Percentiles rank a stretch among this genome's conserved stretches.
Conservation (phyloP, 2,113 vertebrate species). For the Tonatia bakeri region DNA sequence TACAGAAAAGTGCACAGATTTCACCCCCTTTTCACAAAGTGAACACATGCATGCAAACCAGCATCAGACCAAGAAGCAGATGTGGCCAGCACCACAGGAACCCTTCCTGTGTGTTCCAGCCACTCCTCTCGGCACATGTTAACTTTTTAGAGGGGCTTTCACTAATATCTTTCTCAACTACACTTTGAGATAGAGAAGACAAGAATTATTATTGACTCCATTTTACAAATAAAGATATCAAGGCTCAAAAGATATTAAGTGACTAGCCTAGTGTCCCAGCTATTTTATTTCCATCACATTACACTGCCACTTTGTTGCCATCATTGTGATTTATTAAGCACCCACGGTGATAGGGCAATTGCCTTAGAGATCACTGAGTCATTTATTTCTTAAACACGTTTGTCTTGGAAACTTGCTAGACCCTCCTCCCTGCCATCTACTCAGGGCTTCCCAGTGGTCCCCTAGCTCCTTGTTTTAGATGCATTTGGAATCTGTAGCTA, state of each 20-base stretch:
- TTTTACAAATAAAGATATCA: slow-evolving; percentile 22
- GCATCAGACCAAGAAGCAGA: neutral
- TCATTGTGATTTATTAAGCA: neutral
- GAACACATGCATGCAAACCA: neutral
- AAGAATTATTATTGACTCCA: neutral
- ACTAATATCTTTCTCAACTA: neutral
- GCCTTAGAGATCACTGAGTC: neutral
- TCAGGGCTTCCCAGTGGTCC: neutral
- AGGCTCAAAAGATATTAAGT: slow-evolving; percentile 21
- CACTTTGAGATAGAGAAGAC: neutral
- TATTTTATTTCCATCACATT: neutral
- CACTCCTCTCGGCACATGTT: neutral
- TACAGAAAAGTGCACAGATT: neutral
- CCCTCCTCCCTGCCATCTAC: neutral
- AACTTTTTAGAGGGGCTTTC: neutral
- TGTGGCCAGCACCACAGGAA: neutral
- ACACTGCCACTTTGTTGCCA: neutral
- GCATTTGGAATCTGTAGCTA: neutral
- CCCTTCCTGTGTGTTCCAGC: neutral
- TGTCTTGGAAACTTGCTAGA: neutral
- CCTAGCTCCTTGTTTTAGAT: neutral
- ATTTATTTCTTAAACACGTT: neutral
- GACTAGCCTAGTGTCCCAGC: slow-evolving; percentile 16
- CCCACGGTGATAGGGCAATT: neutral
- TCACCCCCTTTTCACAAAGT: neutral